Evolutionary conservation across 1,140 invertebrate genomes (phyloP).

Genomic region (Paracyclopina nana): DNA sequence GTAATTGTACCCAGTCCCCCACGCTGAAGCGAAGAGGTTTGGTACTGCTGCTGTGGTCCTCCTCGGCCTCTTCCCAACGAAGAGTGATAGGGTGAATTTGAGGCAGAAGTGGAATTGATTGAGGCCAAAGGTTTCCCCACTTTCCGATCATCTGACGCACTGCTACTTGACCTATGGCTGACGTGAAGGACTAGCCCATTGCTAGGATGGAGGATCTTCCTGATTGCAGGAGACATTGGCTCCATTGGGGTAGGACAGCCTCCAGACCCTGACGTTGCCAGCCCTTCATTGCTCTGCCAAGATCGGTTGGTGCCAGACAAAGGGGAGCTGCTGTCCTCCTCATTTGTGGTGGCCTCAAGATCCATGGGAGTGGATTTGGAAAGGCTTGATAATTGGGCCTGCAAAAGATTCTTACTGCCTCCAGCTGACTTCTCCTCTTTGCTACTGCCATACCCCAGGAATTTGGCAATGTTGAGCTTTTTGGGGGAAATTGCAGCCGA

Average conservation of each 20-base stretch:
- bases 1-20: not conserved
- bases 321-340: not conserved
- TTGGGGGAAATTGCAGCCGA: not conserved
- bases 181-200: not conserved
- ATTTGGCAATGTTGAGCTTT: not conserved
- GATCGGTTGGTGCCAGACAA: not conserved
- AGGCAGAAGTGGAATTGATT: not conserved
- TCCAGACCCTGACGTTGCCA: not conserved
- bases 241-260: not conserved
- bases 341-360: not conserved
- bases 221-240: too few species aligned
- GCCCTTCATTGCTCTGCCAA: constrained; percentile 8
- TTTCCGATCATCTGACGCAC: not conserved
- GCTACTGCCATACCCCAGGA: not conserved
- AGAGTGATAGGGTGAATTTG: not conserved
- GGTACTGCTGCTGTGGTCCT: not conserved
- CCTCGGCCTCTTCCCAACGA: not conserved
- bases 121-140: not conserved
- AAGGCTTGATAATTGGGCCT: not conserved
- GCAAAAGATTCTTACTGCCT: not conserved
- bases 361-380: constrained; percentile 7
- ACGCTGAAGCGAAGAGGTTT: not conserved
- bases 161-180: not conserved
- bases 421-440: not conserved
- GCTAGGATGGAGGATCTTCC: not conserved